Base-by-base conservation (phyloP, 2,888 invertebrate species). In the Drosophila prostipennis region DNA sequence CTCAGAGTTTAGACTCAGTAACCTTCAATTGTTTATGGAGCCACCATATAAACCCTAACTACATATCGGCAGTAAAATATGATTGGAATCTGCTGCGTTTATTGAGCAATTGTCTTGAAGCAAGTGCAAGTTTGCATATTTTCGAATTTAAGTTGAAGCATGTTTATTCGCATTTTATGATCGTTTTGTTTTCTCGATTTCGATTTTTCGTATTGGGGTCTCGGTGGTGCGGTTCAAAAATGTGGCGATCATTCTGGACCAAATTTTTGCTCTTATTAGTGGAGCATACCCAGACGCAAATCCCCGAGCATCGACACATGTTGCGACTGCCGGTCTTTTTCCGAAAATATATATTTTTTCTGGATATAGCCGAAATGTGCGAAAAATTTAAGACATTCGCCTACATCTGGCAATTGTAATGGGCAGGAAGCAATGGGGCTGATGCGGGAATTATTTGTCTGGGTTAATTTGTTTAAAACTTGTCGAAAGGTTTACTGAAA, bases 61-160 rank as follows among this genome's bases (percentile, higher is more conserved):
- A 29, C 10, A 39, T 40, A 13, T 4, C 46, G 37, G 19, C 45
- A 29, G 59, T 64, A 23, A 53, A 52, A 45, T 23, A 19, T 16
- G 36, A 43, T 52, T 72, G 42, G 40, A 51, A 40, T 34, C 32
- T 16, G 29, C 11, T 34, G 37, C 32, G 13, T 26, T 52, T 45
- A 32, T 40, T 46, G 14, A 37, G 43, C 45, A 48, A 51, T 60
- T 43, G 39, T 60, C 51, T 48, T 55, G 26, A 61, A 32, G 63
- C 83, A 84, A 81, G 78, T 85, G 79, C 87, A 87, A 82, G 80
- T 78, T 78, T 81, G 78, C 79, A 75, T 70, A 76, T 72, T 71
- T 81, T 85, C 65, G 64, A 72, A 71, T 72, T 74, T 70, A 43
- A 69, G 34, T 55, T 67, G 70, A 71, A 54, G 49, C 58, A 68